Percentiles rank a stretch among this genome's conserved stretches.
Evolutionary conservation across 2,888 invertebrate genomes (phyloP).

Genomic region (Scelioninae gen. 1): DNA sequence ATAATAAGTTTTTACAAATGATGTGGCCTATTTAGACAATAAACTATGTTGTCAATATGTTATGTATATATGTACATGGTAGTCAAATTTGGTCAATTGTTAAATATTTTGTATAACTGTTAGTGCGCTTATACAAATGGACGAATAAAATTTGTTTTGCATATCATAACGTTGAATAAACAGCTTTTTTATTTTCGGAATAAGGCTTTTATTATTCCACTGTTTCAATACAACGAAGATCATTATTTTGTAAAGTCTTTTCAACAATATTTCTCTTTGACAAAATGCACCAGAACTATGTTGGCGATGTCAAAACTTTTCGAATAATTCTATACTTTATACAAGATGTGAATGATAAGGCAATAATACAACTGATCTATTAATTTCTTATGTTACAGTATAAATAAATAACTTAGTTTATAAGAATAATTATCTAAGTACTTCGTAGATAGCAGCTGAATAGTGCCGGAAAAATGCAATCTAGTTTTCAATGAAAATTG

Average conservation of each 20-base stretch:
- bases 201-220: constrained; percentile 50
- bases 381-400: neutral
- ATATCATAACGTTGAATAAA: constrained; percentile 14
- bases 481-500: constrained; percentile 3
- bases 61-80: constrained; percentile 27
- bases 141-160: constrained; percentile 43
- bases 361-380: too few species aligned
- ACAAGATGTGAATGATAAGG: too few species aligned
- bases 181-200: constrained; percentile 25
- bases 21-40: constrained; percentile 61
- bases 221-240: constrained; percentile 48
- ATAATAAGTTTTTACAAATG: constrained; percentile 36
- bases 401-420: constrained; percentile 59
- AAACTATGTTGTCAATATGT: constrained; percentile 18
- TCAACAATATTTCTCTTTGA: constrained; percentile 56
- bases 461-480: constrained; percentile 19
- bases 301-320: constrained; percentile 23
- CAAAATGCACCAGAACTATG: constrained; percentile 33
- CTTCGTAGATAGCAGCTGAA: constrained; percentile 40
- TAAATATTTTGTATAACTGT: constrained; percentile 43
- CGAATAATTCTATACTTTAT: constrained; percentile 11
- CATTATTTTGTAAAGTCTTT: constrained; percentile 48
- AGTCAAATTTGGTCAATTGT: constrained; percentile 32
- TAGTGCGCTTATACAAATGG: constrained; percentile 16
- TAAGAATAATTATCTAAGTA: constrained; percentile 56